phyloP scores from a whole-genome alignment of 2,797 vertebrate genomes.

The Adrianichthys oophorus region DNA sequence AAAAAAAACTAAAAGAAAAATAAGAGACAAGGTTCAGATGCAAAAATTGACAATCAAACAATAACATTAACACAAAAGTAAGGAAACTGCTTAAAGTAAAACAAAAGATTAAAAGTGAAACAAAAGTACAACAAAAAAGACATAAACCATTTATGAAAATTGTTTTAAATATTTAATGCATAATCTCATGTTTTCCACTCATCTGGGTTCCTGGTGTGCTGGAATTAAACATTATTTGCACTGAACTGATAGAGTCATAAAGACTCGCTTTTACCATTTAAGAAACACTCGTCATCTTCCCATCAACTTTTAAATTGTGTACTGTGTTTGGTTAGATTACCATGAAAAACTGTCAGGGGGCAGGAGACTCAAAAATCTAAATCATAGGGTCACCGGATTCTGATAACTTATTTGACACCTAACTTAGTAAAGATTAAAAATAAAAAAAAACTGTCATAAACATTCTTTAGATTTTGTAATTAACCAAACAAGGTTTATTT shows the following conservation, averaged over 20 bases:
- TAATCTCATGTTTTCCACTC: no score
- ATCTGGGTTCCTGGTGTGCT: no score
- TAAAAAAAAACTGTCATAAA: no score
- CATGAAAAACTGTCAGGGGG: conserved; percentile 30
- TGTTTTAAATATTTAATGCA: background rate
- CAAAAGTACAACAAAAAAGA: background rate
- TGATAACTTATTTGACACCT: conserved; percentile 63
- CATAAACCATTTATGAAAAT: background rate
- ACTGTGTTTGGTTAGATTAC: no score
- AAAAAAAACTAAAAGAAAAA: background rate
- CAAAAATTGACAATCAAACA: background rate
- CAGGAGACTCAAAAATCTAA: conserved; percentile 53
- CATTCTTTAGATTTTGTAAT: no score
- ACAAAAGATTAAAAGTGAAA: background rate
- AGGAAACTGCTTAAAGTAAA: background rate
- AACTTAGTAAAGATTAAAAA: conserved; percentile 55
- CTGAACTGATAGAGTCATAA: no score
- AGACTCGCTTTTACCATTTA: no score
- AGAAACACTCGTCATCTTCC: no score
- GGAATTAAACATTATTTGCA: no score
- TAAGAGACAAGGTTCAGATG: no score
- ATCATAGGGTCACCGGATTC: conserved; percentile 49
- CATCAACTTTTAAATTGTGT: no score
- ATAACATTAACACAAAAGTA: background rate
- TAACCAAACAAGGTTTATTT: no score